phyloP scores from a whole-genome alignment of 2,113 vertebrate genomes.

The Corvus hawaiiensis region DNA sequence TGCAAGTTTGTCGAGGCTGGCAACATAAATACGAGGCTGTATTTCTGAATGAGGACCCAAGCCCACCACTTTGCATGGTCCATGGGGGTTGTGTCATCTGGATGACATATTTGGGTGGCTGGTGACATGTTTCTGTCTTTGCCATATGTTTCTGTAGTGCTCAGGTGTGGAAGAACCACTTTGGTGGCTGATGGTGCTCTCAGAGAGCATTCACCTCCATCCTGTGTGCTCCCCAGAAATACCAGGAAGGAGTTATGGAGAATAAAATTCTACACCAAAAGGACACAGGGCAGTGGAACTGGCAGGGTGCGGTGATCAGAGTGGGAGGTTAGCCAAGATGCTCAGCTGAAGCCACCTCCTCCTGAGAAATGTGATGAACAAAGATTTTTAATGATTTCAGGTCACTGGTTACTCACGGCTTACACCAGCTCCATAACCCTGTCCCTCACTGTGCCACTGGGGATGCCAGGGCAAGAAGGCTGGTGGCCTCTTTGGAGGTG shows the following conservation, averaged over 20 bases:
- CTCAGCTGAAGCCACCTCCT: slow-evolving; percentile 25
- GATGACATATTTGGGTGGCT: not conserved
- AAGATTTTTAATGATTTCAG: slow-evolving; percentile 15
- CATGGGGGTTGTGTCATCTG: not conserved
- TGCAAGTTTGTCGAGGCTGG: not conserved
- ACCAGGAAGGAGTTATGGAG: not conserved
- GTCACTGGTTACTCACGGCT: not conserved
- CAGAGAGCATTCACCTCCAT: not conserved
- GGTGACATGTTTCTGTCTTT: not conserved
- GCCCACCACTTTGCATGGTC: not conserved
- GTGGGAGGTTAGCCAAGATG: slow-evolving; percentile 50
- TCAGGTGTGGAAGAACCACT: not conserved
- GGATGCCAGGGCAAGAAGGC: not conserved
- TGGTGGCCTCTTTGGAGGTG: not conserved
- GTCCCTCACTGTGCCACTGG: rapidly evolving
- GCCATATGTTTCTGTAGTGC: not conserved
- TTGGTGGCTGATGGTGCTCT: rapidly evolving
- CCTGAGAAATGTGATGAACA: slow-evolving; percentile 25
- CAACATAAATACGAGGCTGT: not conserved
- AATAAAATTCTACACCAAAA: not conserved
- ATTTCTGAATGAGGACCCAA: not conserved
- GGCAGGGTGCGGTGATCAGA: slow-evolving; percentile 29
- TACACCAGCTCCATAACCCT: rapidly evolving
- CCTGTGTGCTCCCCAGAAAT: not conserved
- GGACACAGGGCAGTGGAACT: slow-evolving; percentile 35